Evolutionary conservation across 2,888 invertebrate genomes (phyloP), one percentile per base, ranked within the genome.

Genomic region (Mallateleia sp.): DNA sequence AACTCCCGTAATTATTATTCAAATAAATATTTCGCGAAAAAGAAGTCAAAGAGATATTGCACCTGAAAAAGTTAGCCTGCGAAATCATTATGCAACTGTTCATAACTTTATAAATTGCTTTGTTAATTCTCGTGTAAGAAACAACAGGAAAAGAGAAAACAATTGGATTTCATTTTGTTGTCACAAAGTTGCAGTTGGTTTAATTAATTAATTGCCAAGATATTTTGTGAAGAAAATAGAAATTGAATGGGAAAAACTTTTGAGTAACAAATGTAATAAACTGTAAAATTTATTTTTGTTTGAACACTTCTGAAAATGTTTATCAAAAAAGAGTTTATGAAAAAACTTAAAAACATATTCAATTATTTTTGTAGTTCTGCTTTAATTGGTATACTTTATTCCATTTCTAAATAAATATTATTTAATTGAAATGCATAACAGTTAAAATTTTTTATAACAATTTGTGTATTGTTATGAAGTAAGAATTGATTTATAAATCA

Each of bases 161-260:
- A 32, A 32, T 58, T 20, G 28, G 58, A 32, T 32, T 58, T 28
- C 22, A 22, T 38, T 60, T 60, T 22, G 60, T 52, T 52, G 52
- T 52, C 22, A 11, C 20, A 14, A 52, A 52, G 52, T 52, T 52
- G 18, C n/a, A n/a, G n/a, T 18, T 4, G 5, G 18, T 45, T n/a
- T 45, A 45, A 45, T 45, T 45, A 45, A 58, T 58, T 58, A 32
- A 58, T 58, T 58, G 34, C 28, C 18, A 32, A 58, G 58, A 58
- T 18, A 58, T 58, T 58, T 58, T 18, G n/a, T 7, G 45, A 45
- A 4, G 45, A 45, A n/a, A 45, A 45, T 9, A 45, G 18, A 45
- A 45, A 38, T 38, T 38, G 11, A 38, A 38, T 11, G 38, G 8
- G 28, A 28, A 28, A 28, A 28, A 28, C 5, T 28, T 28, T 28